These are phyloP conservation scores for Leptarthrus brevirostris DNA, from an alignment of 2,888 invertebrate genomes.

Conservation along the genomic window DNA sequence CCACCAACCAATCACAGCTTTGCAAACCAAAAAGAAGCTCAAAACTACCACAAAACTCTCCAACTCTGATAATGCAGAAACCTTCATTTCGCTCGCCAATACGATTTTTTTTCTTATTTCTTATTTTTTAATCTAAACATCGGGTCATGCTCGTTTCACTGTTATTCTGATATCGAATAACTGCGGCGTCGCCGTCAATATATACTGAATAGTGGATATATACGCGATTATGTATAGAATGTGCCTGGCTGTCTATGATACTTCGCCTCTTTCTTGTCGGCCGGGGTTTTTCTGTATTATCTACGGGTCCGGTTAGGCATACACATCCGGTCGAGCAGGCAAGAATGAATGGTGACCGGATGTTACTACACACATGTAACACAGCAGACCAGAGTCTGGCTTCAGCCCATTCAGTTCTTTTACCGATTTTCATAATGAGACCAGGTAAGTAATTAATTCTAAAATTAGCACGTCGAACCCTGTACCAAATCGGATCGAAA, in stretches of 20 bases:
- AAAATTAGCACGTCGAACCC: not conserved
- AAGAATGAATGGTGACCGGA: conserved; percentile 49
- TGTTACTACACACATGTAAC: conserved; percentile 44
- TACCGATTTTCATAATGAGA: not conserved
- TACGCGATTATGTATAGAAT: conserved; percentile 16
- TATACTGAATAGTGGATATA: not conserved
- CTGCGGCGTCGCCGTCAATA: not conserved
- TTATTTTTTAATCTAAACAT: not conserved
- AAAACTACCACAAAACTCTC: too few species aligned
- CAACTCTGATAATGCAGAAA: conserved; percentile 17
- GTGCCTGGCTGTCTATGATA: conserved; percentile 21
- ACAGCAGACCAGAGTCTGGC: not conserved
- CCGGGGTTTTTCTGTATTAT: conserved; percentile 31
- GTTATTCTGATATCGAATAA: conserved; percentile 17
- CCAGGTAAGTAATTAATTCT: not conserved
- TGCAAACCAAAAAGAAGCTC: not conserved
- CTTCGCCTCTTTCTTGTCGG: conserved; percentile 30
- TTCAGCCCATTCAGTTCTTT: conserved; percentile 12
- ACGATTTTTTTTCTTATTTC: not conserved
- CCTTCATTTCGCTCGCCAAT: not conserved
- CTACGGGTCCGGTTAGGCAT: conserved; percentile 46
- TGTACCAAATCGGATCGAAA: not conserved
- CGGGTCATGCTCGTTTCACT: not conserved
- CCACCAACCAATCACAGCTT: not conserved
- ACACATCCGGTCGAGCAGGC: conserved; percentile 45